Conservation (phyloP, 2,113 vertebrate species). For the Oreochromis niloticus region DNA sequence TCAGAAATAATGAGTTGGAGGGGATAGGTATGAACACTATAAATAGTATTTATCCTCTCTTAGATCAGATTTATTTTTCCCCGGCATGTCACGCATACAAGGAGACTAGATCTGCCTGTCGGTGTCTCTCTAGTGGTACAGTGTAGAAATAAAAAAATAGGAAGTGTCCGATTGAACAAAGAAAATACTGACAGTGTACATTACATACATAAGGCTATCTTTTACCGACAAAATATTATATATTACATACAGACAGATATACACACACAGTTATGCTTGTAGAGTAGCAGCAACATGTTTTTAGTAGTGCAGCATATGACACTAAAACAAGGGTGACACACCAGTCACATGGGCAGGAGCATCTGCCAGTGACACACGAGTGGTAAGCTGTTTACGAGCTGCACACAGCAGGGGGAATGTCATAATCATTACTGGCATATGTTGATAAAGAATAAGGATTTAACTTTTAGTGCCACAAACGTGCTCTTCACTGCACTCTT, state of each 20-base stretch:
- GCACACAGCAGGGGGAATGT: background rate
- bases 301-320: background rate
- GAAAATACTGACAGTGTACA: background rate
- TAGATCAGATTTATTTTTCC: background rate
- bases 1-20: background rate
- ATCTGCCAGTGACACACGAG: background rate
- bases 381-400: background rate
- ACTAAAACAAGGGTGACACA: background rate
- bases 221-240: background rate
- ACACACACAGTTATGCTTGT: background rate
- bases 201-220: background rate
- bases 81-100: background rate
- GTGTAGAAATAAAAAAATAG: background rate
- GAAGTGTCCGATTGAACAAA: background rate
- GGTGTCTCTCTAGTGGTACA: background rate
- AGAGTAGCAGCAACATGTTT: background rate
- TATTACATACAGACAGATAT: accelerated
- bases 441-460: background rate
- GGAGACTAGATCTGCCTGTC: accelerated
- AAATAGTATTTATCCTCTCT: background rate
- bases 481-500: background rate
- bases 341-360: background rate
- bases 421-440: background rate
- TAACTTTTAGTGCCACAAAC: background rate
- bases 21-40: background rate